Evolutionary conservation across 2,888 invertebrate genomes (phyloP), one percentile per base, ranked within the genome.

Genomic region (Agrotis segetum): DNA sequence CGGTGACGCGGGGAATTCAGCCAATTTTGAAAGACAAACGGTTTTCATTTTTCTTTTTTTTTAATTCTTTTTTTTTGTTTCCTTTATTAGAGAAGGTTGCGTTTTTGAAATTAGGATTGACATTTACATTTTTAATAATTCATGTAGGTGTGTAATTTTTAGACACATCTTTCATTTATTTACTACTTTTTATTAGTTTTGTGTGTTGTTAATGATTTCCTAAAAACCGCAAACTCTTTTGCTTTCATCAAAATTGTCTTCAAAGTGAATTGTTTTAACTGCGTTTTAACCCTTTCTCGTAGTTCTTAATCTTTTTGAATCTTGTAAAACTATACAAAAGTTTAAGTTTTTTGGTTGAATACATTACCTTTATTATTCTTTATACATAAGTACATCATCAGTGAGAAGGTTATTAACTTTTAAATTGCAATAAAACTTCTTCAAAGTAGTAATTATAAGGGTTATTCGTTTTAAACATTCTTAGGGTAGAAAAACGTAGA

Each of bases 401-500:
- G 70, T n/a, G 49, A 77, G 58, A 69, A 83, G 76, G 74, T 81
- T 70, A 86, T 85, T 83, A 87, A 83, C 76, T 85, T 85, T 85
- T 85, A 84, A 89, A 89, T 87, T 88, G 85, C 88, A 86, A 89
- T 91, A 89, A 88, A 91, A 91, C 86, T 90, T 87, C 79, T 89
- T 87, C 80, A 86, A 88, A 86, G 87, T 89, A 87, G 88, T 89
- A 90, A 92, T 92, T 91, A 92, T 92, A 88, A 89, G 89, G 90
- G 89, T 88, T 92, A 91, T 92, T 89, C 88, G 85, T 88, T 86
- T 87, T 91, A 90, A 93, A 88, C 90, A 90, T 87, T 84, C 85
- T 87, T 86, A 76, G 89, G 90, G 83, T 74, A 56, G 62, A 55
- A 65, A 52, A 17, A 67, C 75, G 24, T 53, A 24, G 70, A 81